Evolutionary conservation across 2,888 invertebrate species (phyloP).

Genomic region (Drosophila setosimentum): DNA sequence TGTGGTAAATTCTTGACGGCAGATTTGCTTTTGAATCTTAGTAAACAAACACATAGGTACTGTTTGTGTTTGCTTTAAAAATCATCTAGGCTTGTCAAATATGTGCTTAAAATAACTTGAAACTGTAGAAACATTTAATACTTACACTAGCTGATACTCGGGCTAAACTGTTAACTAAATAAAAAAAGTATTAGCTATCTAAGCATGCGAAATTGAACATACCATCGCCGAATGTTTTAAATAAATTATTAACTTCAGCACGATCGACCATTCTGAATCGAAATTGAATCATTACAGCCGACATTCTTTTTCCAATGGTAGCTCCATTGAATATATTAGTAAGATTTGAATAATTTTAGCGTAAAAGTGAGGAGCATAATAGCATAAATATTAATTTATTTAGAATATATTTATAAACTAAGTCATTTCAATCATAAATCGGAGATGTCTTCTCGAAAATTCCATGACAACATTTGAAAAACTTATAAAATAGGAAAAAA

Average conservation of each 20-base stretch:
- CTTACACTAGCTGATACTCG: not conserved
- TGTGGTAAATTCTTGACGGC: constrained; percentile 10
- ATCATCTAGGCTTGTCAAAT: constrained; percentile 27
- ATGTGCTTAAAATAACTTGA: not conserved
- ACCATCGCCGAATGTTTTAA: not conserved
- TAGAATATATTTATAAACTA: not conserved
- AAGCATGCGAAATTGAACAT: not conserved
- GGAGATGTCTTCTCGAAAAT: not conserved
- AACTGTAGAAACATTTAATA: not conserved
- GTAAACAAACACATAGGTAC: constrained; percentile 8
- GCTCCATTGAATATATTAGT: not conserved
- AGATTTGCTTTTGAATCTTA: constrained; percentile 5
- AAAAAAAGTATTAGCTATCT: not conserved
- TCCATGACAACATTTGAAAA: not conserved
- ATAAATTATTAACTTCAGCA: not conserved
- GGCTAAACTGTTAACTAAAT: not conserved
- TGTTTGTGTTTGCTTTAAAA: constrained; percentile 31
- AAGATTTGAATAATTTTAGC: not conserved
- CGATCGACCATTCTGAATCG: not conserved
- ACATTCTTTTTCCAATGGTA: not conserved
- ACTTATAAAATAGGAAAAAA: not conserved
- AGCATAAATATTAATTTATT: no score
- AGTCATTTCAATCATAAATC: not conserved
- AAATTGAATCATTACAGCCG: not conserved
- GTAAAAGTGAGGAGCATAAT: no score